phyloP scores from a whole-genome alignment of 37 sponge, comb jelly and placozoan species.

The Dysidea cf. avara region DNA sequence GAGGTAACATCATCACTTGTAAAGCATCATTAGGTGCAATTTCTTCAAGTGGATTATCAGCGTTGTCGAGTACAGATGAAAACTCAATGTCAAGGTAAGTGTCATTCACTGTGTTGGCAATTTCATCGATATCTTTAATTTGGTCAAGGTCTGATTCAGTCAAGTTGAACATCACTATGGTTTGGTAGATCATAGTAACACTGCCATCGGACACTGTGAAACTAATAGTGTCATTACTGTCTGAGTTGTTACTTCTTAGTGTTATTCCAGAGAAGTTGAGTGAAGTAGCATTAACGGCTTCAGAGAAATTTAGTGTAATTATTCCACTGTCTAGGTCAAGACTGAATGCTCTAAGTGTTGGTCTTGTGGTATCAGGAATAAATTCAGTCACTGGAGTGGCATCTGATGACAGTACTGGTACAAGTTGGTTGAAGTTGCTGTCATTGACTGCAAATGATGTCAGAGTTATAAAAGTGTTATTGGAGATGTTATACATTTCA shows the following conservation, averaged over 20 bases:
- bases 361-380: constrained; percentile 62
- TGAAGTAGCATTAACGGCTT: constrained; percentile 71
- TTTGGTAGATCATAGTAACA: constrained; percentile 40
- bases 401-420: constrained; percentile 4
- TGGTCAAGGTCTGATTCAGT: constrained; percentile 61
- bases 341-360: constrained; percentile 45
- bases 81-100: constrained; percentile 64
- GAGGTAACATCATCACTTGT: constrained; percentile 18
- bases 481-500: constrained; percentile 15
- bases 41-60: constrained; percentile 55
- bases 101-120: constrained; percentile 48
- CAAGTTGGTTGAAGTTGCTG: constrained; percentile 63
- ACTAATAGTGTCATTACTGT: constrained; percentile 27
- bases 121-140: constrained; percentile 60
- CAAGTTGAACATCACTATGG: constrained; percentile 43
- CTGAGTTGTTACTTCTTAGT: constrained; percentile 8
- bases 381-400: constrained; percentile 39
- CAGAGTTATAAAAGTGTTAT: constrained; percentile 61
- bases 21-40: constrained; percentile 25
- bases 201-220: constrained; percentile 53
- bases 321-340: constrained; percentile 73
- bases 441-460: constrained; percentile 52
- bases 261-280: constrained; percentile 48
- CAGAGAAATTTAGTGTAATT: constrained; percentile 69
- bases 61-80: constrained; percentile 57